A percentile compares a stretch with the other conserved stretches of the same genome.
Conservation (phyloP, 2,113 vertebrate genomes). For the Sitta europaea region DNA sequence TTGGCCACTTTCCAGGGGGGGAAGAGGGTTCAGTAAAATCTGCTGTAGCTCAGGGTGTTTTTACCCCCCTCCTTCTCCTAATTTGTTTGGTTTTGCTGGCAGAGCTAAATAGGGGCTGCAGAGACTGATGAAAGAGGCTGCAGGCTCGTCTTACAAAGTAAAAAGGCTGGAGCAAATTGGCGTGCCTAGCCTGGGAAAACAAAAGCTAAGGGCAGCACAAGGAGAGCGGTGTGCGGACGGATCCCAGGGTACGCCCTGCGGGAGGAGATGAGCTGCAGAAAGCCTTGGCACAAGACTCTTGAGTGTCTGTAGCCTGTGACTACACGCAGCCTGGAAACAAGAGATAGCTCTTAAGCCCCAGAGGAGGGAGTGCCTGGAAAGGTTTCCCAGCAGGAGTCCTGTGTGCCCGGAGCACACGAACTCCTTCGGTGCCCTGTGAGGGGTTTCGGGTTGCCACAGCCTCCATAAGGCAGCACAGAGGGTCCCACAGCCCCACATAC, state of each 20-base stretch:
- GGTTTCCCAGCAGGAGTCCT: neutral
- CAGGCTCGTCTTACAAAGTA: neutral
- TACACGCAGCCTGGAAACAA: neutral
- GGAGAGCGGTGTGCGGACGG: neutral
- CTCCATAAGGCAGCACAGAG: fast-evolving
- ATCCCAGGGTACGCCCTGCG: neutral
- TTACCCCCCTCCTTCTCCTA: neutral
- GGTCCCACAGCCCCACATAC: neutral
- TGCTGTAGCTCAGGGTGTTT: neutral
- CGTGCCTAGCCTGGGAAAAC: neutral
- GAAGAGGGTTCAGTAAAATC: neutral
- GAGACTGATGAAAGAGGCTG: neutral
- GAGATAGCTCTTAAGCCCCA: neutral
- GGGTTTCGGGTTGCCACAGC: fast-evolving
- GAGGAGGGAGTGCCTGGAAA: neutral
- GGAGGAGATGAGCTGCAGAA: neutral
- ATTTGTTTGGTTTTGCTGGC: neutral
- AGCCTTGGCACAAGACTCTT: neutral
- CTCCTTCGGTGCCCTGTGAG: neutral
- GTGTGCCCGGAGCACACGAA: neutral
- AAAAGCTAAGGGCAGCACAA: slow-evolving; percentile 24
- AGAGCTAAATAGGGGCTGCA: neutral
- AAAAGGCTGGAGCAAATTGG: neutral
- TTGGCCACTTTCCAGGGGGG: neutral
- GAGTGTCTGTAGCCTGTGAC: neutral